Percentiles rank a stretch among this genome's conserved stretches.
Conservation (phyloP, 2,888 invertebrate species). For the Stenolophus ochropezus region DNA sequence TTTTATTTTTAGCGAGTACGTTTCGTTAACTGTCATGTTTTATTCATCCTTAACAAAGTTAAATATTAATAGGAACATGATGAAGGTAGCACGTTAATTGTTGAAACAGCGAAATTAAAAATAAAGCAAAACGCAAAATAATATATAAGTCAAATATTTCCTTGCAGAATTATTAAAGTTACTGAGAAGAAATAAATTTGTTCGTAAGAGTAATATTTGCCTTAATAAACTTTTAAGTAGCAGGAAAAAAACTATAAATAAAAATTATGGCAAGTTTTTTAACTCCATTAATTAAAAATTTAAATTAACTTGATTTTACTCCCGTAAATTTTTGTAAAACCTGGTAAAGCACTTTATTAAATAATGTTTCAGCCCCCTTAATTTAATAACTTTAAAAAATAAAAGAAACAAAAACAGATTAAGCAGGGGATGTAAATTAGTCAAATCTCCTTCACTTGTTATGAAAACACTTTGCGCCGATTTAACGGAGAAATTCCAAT, state of each 20-base stretch:
- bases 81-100: neutral
- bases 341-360: neutral
- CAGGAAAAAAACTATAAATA: slow-evolving; percentile 28
- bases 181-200: too few relatives aligned
- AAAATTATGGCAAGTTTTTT: neutral
- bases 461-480: slow-evolving; percentile 6
- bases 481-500: slow-evolving; percentile 12
- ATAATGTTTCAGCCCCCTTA: neutral
- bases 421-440: slow-evolving; percentile 2
- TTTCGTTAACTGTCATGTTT: neutral
- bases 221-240: neutral
- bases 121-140: neutral
- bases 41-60: neutral
- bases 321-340: neutral
- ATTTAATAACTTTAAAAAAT: neutral
- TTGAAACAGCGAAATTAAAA: neutral
- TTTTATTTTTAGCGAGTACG: neutral
- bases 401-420: slow-evolving; percentile 20
- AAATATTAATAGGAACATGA: neutral
- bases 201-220: neutral
- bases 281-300: slow-evolving; percentile 6
- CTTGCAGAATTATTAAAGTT: too few relatives aligned
- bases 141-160: neutral
- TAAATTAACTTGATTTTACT: slow-evolving; percentile 16
- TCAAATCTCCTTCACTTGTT: slow-evolving; percentile 9